Base-by-base conservation (phyloP, 1,140 invertebrate genomes). In the Drusus annulatus region DNA sequence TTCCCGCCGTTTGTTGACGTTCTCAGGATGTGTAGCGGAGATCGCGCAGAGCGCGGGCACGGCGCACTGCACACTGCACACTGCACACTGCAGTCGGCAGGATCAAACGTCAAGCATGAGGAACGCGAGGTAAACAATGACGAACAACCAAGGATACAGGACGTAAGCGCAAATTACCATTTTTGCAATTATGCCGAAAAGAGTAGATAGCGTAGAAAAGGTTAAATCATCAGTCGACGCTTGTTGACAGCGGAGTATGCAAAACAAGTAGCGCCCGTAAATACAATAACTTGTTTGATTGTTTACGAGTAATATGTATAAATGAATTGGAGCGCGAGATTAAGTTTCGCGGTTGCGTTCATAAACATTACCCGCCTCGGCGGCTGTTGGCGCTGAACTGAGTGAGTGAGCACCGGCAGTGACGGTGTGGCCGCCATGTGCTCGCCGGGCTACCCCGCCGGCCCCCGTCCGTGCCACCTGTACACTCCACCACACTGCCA, bases 161-260 rank as follows among this genome's bases (percentile, higher is more conserved):
- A 90, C 85, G 84, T 90, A 90, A 86, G 89, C 89, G 86, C 89
- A 87, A 8, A 90, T 85, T 60, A 87, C 87, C 88, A 90, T 90
- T 80, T 68, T 78, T 13, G 16, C 54, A 28, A 56, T 17, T 56
- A 63, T 16, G 28, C 6, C 62, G 0, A 63, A 16, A 21, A 63
- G 3, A 19, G 6, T 8, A 75, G 16, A 52, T 16, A 50, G 31
- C n/a, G 8, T 75, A 58, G 28, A 52, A 21, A 25, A 52, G 16
- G 1, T 45, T 45, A 10, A 45, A 45, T 45, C 36, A 45, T 45
- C 8, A 45, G 2, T 45, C 13, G 10, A 45, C 36, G 36, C 8
- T 45, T 45, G 36, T 45, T 13, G 36, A 45, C 10, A 45, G 5
- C 1, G 3, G 5, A 13, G 36, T 45, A 13, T 45, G 36, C 36